A percentile compares a stretch with the other conserved stretches of the same genome.
phyloP scores from a whole-genome alignment of 2,113 vertebrate species.

The Oncorhynchus mykiss region DNA sequence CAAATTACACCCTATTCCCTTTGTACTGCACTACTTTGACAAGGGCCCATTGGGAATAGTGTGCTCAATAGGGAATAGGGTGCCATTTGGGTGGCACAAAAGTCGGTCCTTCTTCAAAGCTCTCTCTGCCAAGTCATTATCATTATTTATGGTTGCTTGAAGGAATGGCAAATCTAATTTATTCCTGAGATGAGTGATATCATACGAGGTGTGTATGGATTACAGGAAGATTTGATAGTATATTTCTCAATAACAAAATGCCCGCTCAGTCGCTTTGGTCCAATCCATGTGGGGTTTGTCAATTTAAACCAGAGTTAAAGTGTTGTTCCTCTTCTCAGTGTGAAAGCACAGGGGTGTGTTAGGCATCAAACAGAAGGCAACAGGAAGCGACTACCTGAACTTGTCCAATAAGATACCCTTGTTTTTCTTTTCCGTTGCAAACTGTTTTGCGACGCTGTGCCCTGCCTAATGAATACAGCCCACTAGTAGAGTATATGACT shows the following conservation, averaged over 20 bases:
- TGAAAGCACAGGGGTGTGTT: no score
- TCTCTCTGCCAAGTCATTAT: slow-evolving; percentile 57
- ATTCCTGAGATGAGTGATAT: slow-evolving; percentile 37
- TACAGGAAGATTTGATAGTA: slow-evolving; percentile 22
- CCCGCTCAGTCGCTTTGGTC: background rate
- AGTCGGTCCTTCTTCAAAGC: slow-evolving; percentile 58
- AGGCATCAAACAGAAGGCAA: no score
- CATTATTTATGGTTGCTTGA: slow-evolving; percentile 69
- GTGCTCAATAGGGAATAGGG: no score
- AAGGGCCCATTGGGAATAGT: no score
- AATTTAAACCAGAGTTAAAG: slow-evolving; percentile 4
- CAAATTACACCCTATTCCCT: no score
- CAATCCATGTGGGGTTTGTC: background rate
- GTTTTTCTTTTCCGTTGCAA: no score
- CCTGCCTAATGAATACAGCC: no score
- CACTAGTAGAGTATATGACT: background rate
- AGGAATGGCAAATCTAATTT: slow-evolving; percentile 41
- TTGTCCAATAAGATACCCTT: no score
- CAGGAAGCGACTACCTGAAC: no score
- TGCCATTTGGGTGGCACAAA: background rate
- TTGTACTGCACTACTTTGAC: no score
- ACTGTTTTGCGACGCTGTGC: no score
- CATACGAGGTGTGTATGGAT: slow-evolving; percentile 8
- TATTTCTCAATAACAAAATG: slow-evolving; percentile 26
- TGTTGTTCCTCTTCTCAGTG: background rate